Base-by-base conservation (phyloP, 2,888 invertebrate genomes). In the Nebria brevicollis region DNA sequence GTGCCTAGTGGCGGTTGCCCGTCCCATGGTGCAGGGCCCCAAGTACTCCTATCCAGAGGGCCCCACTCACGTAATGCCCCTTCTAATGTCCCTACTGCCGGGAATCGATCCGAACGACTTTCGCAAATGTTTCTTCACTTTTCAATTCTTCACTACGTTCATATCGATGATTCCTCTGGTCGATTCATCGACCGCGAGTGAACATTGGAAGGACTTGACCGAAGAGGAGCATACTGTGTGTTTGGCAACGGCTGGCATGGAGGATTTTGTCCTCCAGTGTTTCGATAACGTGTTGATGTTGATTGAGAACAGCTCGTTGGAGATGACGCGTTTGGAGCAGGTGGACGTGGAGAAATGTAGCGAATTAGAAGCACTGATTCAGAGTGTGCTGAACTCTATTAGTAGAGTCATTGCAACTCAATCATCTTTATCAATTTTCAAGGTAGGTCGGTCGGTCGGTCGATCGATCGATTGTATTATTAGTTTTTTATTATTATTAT, bases 31-130 rank as follows among this genome's bases (percentile, higher is more conserved):
- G 84, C 86, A 88, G 84, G 92, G 92, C 5, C 88, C 90, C 0
- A 88, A 89, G 43, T 89, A 90, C 6, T 91, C 90, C 13, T 95
- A 93, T 86, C 92, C 93, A 0, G 95, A 95, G 87, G 97, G 96
- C 0, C 94, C 95, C 4, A 92, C 93, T 0, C 95, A 97, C 85
- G 93, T 97, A 0, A 91, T 98, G 20, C 96, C 96, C 0, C 90
- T 98, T 41, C 90, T 98, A 13, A 92, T 95, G 87, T 93, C 94
- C 0, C 91, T 95, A 0, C 89, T 98, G 20, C 97, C 98, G 0
- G 97, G 97, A 13, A 94, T 98, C 70, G 98, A 98, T 88, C 94
- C 96, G 0, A 98, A 98, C 86, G 97, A 98, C 88, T 91, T 94
- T 68, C 92, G 92, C 83, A 95, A 95, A 88, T 94, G 94, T 34